Evolutionary conservation across 1,140 invertebrate species (phyloP), one percentile per base, ranked within the genome.

Genomic region (Conus ventricosus): DNA sequence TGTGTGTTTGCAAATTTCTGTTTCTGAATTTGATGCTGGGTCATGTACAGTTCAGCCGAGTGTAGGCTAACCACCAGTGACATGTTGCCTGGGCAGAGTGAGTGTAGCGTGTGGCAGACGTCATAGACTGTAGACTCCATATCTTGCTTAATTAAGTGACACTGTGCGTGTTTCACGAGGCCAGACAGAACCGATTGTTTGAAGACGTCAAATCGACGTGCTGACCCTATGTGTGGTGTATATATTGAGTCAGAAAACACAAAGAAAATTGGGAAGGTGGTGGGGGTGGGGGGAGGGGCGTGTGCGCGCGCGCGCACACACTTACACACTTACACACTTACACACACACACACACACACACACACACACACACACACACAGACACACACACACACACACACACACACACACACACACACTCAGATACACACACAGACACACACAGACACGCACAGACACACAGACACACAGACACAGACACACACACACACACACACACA

Each of bases 401-500:
- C 67, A 71, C 67, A 71, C 67, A 71, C 67, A 71, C 67, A 71
- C 67, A 71, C 7, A 71, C 4, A 71, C 7, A 71, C n/a, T n/a
- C n/a, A n/a, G n/a, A n/a, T n/a, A 71, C 13, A 71, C 67, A 71
- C 67, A 71, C 13, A 71, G 4, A 71, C 67, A 60, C 57, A 60
- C 57, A 15, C 57, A 60, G 15, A 15, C 1, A 60, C 57, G 5
- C 57, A 60, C 8, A 60, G 4, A 71, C 67, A 71, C 67, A 71
- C 67, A 20, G 15, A 71, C 67, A 71, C 67, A 71, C 67, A 71
- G 15, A 71, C 67, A 71, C 67, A 71, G 15, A 71, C 67, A 71
- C 67, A 71, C 8, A 71, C 67, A 71, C 67, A 71, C 67, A 71
- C 67, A 71, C 67, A 71, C 67, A 71, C 67, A 71, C 67, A 71